Conservation (phyloP, 2,797 vertebrate genomes). For the Peromyscus aztecus region DNA sequence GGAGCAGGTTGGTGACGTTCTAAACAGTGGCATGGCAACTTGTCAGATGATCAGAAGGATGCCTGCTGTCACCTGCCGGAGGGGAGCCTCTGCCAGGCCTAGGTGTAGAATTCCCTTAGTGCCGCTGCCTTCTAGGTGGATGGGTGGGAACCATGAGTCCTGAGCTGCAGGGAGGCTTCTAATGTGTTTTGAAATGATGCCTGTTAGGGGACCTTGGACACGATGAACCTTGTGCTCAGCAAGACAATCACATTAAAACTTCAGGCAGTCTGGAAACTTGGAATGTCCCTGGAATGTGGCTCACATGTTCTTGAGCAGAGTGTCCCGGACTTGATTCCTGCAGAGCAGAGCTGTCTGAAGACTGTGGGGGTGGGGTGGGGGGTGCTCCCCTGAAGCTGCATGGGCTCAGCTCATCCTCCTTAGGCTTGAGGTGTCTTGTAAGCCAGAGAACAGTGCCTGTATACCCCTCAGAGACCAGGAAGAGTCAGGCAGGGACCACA, state of each 20-base stretch:
- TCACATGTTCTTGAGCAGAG: background rate
- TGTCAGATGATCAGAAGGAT: rapidly evolving
- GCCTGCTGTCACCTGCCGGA: rapidly evolving
- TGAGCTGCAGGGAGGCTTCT: background rate
- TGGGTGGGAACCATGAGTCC: background rate
- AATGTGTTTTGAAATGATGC: background rate
- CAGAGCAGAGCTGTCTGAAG: background rate
- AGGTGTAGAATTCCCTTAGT: rapidly evolving
- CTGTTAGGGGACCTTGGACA: background rate
- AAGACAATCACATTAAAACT: background rate
- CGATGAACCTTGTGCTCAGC: background rate
- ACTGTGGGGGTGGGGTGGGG: rapidly evolving
- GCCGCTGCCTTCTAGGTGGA: background rate
- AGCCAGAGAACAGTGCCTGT: background rate
- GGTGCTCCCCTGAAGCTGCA: background rate
- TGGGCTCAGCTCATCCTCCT: background rate
- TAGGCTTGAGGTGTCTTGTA: background rate
- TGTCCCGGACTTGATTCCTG: background rate
- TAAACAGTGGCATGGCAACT: rapidly evolving
- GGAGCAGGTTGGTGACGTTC: rapidly evolving
- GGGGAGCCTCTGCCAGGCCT: rapidly evolving
- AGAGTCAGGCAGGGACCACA: background rate
- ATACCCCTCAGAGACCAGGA: background rate
- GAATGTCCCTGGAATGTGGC: background rate
- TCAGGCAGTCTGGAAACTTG: background rate